These are phyloP conservation scores for Ammospiza maritima DNA, from an alignment of 2,797 vertebrate genomes.

Conservation along the genomic window DNA sequence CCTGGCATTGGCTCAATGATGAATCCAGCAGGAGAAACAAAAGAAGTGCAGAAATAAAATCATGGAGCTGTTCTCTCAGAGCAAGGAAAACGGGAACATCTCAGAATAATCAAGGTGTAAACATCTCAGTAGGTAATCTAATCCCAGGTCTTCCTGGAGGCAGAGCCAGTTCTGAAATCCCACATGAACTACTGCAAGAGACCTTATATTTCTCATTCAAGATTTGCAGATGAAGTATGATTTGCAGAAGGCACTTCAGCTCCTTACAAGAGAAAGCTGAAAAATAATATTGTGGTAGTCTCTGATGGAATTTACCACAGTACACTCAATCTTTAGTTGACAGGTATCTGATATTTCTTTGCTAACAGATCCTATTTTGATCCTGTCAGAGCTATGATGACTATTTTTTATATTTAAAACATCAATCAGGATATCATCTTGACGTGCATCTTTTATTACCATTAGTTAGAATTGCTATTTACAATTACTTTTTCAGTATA, in stretches of 20 bases:
- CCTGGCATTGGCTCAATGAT: neutral
- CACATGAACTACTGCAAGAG: neutral
- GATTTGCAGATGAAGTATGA: neutral
- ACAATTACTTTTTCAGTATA: neutral
- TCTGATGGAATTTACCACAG: neutral
- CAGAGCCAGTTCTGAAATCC: neutral
- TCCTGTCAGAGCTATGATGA: neutral
- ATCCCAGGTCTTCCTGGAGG: neutral
- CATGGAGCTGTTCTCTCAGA: neutral
- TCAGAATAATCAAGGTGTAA: neutral
- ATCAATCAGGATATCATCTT: neutral
- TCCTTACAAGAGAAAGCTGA: neutral
- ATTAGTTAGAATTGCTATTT: neutral
- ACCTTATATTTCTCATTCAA: neutral
- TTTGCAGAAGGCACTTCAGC: neutral
- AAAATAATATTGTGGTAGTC: neutral
- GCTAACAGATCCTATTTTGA: neutral
- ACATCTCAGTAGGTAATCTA: neutral
- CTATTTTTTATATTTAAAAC: neutral
- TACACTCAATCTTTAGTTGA: neutral
- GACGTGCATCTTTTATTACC: neutral
- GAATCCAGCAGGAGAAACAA: neutral
- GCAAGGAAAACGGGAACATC: neutral
- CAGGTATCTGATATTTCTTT: neutral
- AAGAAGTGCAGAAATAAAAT: neutral